Evolutionary conservation across 2,888 invertebrate genomes (phyloP), one percentile per base, ranked within the genome.

Genomic region (Metopia argyrocephala): DNA sequence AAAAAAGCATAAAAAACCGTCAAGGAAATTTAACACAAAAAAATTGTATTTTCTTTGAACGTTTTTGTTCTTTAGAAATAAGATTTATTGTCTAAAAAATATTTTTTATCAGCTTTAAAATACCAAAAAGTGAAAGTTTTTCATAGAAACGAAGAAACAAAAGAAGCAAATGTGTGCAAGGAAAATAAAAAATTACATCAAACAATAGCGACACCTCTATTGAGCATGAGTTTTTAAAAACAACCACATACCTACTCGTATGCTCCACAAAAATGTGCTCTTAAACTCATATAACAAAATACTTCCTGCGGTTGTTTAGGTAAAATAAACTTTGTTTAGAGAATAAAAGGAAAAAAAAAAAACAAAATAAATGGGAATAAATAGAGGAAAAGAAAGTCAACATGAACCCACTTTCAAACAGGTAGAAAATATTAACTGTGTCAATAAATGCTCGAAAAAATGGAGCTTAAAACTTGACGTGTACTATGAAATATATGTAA

Each of bases 351-450:
- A n/a, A 38, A 56, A 4, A 27, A 21, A 2, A 1, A 1, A 23
- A 3, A 38, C 12, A 54, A 54, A 54, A 18, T n/a, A 28, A 38
- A 25, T 6, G 18, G 4, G 9, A 38, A 38, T 38, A 38, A 38
- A 38, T n/a, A n/a, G n/a, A n/a, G n/a, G n/a, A n/a, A n/a, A n/a
- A n/a, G n/a, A n/a, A n/a, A n/a, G n/a, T n/a, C 45, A 45, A 15
- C 12, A 46, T 54, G 15, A 25, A 48, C 27, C 64, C 64, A 50
- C 48, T 18, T 48, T 31, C 20, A 12, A 57, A 28, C 48, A 64
- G 21, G 50, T 52, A 31, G 5, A 48, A 12, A 59, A 59, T 70
- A 76, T 59, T 59, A 76, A 70, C 50, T 64, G 38, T 65, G 76
- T 76, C 70, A 76, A 65, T 65, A 65, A 5, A 27, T 6, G 46